Percentiles rank a stretch among this genome's conserved stretches.
These are phyloP conservation scores for Chroicocephalus ridibundus DNA, from an alignment of 2,113 vertebrate genomes.

Conservation along the genomic window DNA sequence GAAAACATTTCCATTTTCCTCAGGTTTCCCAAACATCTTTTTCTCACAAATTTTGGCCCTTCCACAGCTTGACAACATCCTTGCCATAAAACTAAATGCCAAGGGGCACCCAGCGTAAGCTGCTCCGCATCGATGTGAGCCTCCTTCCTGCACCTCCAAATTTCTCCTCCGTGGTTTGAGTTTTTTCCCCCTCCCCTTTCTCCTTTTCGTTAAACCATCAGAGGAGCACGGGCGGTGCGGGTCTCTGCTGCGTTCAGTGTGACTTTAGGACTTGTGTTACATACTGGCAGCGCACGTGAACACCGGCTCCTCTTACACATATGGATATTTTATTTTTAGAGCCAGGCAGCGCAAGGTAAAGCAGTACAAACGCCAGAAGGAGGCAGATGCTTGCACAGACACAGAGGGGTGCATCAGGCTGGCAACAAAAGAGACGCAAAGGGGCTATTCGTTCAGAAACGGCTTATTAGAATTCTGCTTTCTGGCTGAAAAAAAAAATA, in stretches of 20 bases:
- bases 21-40: background rate
- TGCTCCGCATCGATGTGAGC: rapidly evolving
- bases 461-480: background rate
- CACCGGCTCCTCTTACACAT: slow-evolving; percentile 16
- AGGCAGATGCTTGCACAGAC: slow-evolving; percentile 54
- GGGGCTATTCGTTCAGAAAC: background rate
- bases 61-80: background rate
- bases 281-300: background rate
- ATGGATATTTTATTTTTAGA: slow-evolving; percentile 70
- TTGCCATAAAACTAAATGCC: background rate
- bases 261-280: slow-evolving; percentile 52
- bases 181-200: background rate
- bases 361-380: slow-evolving; percentile 40
- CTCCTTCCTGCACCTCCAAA: background rate
- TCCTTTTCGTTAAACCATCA: background rate
- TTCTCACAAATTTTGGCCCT: background rate
- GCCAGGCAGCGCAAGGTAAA: slow-evolving; percentile 49
- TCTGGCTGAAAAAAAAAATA: background rate
- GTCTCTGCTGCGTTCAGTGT: background rate
- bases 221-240: background rate
- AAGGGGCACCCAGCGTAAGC: rapidly evolving
- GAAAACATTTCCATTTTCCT: background rate
- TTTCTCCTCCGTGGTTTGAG: background rate
- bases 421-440: slow-evolving; percentile 3
- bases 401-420: slow-evolving; percentile 21